A percentile compares a stretch with the other conserved stretches of the same genome.
Conservation (phyloP, 2,113 vertebrate species). For the Nothobranchius furzeri region DNA sequence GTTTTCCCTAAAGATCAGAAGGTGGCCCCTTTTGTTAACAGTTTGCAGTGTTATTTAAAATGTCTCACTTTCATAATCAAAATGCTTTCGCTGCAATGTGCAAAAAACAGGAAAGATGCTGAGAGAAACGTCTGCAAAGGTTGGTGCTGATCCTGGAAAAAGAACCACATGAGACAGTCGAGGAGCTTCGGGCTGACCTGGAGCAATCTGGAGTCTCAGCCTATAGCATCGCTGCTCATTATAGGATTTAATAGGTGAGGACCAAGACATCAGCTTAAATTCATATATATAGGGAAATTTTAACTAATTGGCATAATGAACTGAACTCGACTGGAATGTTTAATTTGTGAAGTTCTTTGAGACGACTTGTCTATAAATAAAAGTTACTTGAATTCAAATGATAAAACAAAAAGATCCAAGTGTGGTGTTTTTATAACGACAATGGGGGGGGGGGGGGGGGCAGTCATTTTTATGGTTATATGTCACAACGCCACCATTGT, state of each 20-base stretch:
- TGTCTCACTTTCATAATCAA: background rate
- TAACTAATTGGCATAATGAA: too few species aligned
- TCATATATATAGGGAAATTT: too few species aligned
- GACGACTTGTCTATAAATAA: too few species aligned
- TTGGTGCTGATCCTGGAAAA: background rate
- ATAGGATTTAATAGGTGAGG: background rate
- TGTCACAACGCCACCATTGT: too few species aligned
- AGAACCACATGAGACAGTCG: background rate
- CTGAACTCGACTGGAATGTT: too few species aligned
- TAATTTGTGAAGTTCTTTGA: too few species aligned
- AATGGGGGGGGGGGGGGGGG: too few species aligned
- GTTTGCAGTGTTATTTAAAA: background rate
- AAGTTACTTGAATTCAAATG: too few species aligned
- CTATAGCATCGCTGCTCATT: background rate
- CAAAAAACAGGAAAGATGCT: background rate
- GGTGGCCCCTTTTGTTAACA: background rate
- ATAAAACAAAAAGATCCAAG: too few species aligned
- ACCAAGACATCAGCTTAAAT: background rate
- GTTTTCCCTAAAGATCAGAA: background rate
- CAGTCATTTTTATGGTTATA: too few species aligned
- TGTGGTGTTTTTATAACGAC: too few species aligned
- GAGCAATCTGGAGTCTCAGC: background rate
- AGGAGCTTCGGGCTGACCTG: background rate
- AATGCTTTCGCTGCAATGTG: background rate
- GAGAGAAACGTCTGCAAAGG: background rate